Evolutionary conservation across 2,888 invertebrate species (phyloP).

Genomic region (Eurois occulta): DNA sequence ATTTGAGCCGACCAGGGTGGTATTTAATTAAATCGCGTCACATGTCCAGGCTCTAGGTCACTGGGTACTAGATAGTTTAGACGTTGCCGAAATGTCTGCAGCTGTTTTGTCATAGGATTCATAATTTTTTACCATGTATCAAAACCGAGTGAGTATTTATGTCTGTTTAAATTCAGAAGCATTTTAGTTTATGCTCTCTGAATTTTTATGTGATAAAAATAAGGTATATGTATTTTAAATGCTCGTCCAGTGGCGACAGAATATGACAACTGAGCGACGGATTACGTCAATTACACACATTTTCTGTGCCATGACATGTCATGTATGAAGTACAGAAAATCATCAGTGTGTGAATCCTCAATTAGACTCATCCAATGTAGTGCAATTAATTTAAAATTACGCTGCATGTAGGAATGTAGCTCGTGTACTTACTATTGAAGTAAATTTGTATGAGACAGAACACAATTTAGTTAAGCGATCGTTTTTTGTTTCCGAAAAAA

Average conservation of each 20-base stretch:
- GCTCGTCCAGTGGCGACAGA: constrained; percentile 6
- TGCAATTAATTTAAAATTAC: constrained; percentile 4
- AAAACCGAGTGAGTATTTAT: neutral
- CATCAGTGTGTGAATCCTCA: constrained; percentile 35
- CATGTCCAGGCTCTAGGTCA: constrained; percentile 28
- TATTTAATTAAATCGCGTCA: constrained; percentile 55
- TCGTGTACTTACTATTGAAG: neutral
- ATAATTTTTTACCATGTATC: neutral
- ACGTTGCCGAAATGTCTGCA: constrained; percentile 22
- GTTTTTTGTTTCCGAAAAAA: neutral
- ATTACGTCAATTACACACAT: constrained; percentile 22
- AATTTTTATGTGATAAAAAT: neutral
- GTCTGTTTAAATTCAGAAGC: neutral
- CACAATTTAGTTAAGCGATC: neutral
- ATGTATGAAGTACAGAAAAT: constrained; percentile 11
- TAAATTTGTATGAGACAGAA: neutral
- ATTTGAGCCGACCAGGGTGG: constrained; percentile 31
- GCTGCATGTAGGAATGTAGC: neutral
- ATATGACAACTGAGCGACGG: constrained; percentile 9
- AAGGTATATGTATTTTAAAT: no score
- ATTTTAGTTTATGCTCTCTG: neutral
- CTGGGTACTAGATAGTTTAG: neutral
- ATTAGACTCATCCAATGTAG: constrained; percentile 31
- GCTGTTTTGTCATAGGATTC: neutral
- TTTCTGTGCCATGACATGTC: neutral